Percentiles rank a stretch among this genome's conserved stretches.
Conservation (phyloP, 2,888 invertebrate species). For the Lymantria dispar region DNA sequence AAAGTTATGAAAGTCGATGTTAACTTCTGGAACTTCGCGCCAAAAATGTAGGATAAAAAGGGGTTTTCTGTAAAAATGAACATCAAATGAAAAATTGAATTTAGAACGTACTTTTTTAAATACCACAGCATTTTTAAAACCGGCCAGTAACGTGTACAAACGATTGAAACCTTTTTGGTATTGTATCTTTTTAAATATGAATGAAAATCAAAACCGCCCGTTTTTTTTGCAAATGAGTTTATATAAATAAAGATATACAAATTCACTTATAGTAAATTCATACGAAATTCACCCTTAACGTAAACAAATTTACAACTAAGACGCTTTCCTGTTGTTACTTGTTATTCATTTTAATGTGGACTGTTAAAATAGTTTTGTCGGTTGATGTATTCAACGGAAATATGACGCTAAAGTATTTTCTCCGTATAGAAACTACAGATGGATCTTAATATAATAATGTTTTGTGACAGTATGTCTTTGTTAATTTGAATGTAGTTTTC, state of each 20-base stretch:
- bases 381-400: conserved; percentile 8
- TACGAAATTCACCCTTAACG: background rate
- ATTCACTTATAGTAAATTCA: background rate
- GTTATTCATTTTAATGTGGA: conserved; percentile 15
- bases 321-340: conserved; percentile 12
- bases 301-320: background rate
- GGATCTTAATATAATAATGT: background rate
- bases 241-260: background rate
- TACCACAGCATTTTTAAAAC: no score
- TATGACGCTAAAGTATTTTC: conserved; percentile 6
- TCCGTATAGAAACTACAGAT: background rate
- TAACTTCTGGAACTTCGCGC: no score
- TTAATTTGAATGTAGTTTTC: no score
- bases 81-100: no score
- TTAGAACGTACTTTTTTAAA: no score
- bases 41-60: no score
- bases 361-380: conserved; percentile 13
- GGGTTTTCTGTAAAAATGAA: no score
- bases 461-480: background rate
- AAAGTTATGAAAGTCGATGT: no score
- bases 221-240: background rate
- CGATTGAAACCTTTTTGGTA: no score
- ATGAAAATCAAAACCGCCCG: no score
- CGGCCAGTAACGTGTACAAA: no score
- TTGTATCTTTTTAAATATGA: no score